A percentile compares a stretch with the other conserved stretches of the same genome.
phyloP scores from a whole-genome alignment of 2,888 invertebrate genomes.

The Philereme vetulata region DNA sequence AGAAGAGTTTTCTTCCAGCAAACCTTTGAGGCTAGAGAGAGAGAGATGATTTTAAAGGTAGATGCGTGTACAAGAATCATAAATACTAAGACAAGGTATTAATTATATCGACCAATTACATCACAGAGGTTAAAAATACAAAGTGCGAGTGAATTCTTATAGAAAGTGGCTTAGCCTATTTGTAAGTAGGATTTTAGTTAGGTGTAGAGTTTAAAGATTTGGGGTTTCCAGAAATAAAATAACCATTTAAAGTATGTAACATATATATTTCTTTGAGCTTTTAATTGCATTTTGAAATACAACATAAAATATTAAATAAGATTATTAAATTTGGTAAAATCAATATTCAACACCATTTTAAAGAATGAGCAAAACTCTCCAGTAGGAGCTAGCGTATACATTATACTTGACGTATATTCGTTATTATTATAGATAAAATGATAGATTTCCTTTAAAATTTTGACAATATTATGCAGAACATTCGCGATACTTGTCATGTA shows the following conservation, averaged over 20 bases:
- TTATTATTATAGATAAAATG: conserved; percentile 85
- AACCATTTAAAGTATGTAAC: conserved; percentile 87
- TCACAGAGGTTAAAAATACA: too few relatives aligned
- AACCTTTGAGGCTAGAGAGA: too few relatives aligned
- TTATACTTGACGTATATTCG: conserved; percentile 86
- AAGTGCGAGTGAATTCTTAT: too few relatives aligned
- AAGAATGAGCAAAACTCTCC: conserved; percentile 86
- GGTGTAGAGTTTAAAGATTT: too few relatives aligned
- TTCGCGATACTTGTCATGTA: conserved; percentile 42
- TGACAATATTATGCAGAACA: conserved; percentile 57
- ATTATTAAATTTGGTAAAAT: conserved; percentile 90
- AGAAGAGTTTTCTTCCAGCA: too few relatives aligned
- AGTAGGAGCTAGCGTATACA: conserved; percentile 90
- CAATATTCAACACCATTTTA: conserved; percentile 84
- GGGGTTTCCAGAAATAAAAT: conserved; percentile 64
- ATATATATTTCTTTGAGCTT: conserved; percentile 94
- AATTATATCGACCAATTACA: too few relatives aligned
- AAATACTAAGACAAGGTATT: too few relatives aligned
- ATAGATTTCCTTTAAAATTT: conserved; percentile 76
- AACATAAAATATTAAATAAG: conserved; percentile 93
- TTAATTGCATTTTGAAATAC: conserved; percentile 93
- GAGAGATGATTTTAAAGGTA: too few relatives aligned
- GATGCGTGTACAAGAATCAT: too few relatives aligned
- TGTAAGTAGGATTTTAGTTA: too few relatives aligned
- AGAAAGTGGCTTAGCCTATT: too few relatives aligned